Conservation (phyloP, 2,797 vertebrate genomes). For the Anabas testudineus region DNA sequence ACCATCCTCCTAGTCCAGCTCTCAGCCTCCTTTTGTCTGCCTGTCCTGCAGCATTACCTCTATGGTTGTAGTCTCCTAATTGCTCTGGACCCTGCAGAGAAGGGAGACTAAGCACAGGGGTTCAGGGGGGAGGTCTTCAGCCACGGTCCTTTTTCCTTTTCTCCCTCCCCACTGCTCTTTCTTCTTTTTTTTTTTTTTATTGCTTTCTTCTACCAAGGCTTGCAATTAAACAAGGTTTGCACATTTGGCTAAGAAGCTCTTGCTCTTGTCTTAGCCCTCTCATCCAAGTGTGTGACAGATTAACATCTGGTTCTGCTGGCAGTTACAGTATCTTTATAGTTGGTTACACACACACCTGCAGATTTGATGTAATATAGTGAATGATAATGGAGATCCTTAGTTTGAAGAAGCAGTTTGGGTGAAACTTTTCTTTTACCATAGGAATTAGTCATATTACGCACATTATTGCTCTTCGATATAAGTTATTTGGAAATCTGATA, state of each 20-base stretch:
- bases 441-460: background rate
- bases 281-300: conserved; percentile 29
- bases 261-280: conserved; percentile 17
- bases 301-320: conserved; percentile 49
- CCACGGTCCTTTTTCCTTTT: conserved; percentile 36
- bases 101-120: conserved; percentile 54
- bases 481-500: background rate
- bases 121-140: conserved; percentile 67
- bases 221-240: conserved; percentile 71
- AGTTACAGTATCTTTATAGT: conserved; percentile 17
- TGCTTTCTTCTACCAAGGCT: conserved; percentile 45
- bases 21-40: conserved; percentile 80
- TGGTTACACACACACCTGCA: background rate
- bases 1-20: conserved; percentile 60
- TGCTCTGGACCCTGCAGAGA: conserved; percentile 78
- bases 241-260: conserved; percentile 68
- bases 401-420: background rate
- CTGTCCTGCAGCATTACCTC: conserved; percentile 82
- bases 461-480: too few species aligned
- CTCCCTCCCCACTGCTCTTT: conserved; percentile 21
- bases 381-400: background rate
- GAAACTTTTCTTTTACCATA: background rate
- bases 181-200: conserved; percentile 42
- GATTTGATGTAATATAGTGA: too few species aligned
- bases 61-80: conserved; percentile 81